phyloP scores from a whole-genome alignment of 1,140 invertebrate species.

The Plectus sambesii region DNA sequence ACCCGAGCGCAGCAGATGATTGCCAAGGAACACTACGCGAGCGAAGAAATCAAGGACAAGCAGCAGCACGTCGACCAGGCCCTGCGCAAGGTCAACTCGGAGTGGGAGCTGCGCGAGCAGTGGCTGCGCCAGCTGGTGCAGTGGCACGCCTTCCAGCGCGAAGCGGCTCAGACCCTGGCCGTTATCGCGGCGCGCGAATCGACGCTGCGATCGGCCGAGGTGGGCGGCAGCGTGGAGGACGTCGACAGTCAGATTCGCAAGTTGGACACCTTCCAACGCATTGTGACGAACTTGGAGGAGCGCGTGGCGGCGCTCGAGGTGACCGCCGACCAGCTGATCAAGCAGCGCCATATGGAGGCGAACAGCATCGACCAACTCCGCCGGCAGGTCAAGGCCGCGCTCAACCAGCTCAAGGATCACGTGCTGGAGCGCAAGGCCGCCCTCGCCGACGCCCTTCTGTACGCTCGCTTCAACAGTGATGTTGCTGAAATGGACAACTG shows the following conservation, averaged over 20 bases:
- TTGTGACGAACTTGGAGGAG: constrained; percentile 56
- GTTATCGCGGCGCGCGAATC: constrained; percentile 56
- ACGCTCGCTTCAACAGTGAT: constrained; percentile 79
- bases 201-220: constrained; percentile 49
- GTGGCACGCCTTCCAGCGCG: constrained; percentile 80
- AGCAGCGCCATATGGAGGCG: constrained; percentile 47
- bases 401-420: constrained; percentile 58
- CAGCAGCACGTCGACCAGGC: constrained; percentile 65
- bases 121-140: constrained; percentile 86
- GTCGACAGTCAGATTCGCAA: constrained; percentile 58
- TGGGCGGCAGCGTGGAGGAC: constrained; percentile 61
- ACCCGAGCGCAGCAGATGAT: constrained; percentile 71
- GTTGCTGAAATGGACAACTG: constrained; percentile 58
- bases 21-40: constrained; percentile 66
- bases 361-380: constrained; percentile 47
- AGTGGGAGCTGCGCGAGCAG: constrained; percentile 78
- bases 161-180: constrained; percentile 82
- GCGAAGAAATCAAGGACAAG: constrained; percentile 59
- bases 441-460: constrained; percentile 66
- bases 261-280: constrained; percentile 60
- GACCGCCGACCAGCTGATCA: constrained; percentile 40
- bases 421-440: constrained; percentile 57
- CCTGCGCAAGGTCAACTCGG: constrained; percentile 62
- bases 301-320: constrained; percentile 41
- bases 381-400: constrained; percentile 24